Evolutionary conservation across 2,797 vertebrate species (phyloP).

Genomic region (Propithecus deckenii): DNA sequence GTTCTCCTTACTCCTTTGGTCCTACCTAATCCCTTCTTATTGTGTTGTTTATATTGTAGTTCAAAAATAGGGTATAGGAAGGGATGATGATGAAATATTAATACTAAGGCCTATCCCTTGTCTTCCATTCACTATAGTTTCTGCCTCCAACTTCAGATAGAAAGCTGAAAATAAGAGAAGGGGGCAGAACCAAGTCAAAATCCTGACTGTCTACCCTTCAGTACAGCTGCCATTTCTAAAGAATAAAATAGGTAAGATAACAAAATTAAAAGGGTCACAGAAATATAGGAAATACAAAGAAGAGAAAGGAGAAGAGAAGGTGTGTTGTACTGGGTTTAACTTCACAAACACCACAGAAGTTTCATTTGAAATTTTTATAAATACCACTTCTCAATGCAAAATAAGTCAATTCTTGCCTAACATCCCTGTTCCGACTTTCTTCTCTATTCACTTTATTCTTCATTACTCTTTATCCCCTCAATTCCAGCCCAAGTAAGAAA

Average conservation of each 20-base stretch:
- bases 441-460: constrained; percentile 18
- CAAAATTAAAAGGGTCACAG: neutral
- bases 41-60: neutral
- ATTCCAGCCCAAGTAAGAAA: neutral
- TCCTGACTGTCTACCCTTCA: neutral
- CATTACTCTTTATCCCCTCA: neutral
- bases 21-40: neutral
- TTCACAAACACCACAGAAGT: neutral
- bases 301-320: neutral
- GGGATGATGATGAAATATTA: neutral
- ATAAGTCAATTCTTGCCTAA: neutral
- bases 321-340: neutral
- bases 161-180: neutral
- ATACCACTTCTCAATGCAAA: neutral
- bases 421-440: neutral
- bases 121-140: neutral
- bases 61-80: neutral
- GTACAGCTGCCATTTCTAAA: neutral
- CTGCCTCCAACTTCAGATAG: neutral
- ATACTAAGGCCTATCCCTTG: neutral
- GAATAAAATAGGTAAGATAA: neutral
- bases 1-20: neutral
- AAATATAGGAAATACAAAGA: neutral
- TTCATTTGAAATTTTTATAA: neutral
- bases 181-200: neutral